Evolutionary conservation across 1,140 invertebrate genomes (phyloP), one percentile per base, ranked within the genome.

Genomic region (Aphaenogaster floridana): DNA sequence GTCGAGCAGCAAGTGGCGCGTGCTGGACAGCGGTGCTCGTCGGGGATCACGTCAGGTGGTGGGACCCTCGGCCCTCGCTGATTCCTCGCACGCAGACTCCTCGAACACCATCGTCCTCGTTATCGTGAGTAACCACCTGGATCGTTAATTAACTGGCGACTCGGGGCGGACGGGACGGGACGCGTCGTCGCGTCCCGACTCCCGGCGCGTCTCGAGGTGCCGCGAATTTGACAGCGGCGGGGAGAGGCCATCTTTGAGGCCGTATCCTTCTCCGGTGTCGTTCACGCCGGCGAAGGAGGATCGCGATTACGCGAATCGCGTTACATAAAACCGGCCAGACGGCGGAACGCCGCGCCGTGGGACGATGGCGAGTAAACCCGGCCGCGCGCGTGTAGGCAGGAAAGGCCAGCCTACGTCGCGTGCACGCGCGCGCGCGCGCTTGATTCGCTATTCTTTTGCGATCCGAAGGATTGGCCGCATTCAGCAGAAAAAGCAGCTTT

Each of bases 191-290:
- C 39, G 39, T 68, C 54, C 0, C 8, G 42, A 28, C 28, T 57
- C 39, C 39, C 74, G 74, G 17, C 15, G n/a, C 11, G 17, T 6
- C 9, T 2, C 8, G 7, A 39, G 7, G 13, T 52, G 39, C 45
- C 71, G 63, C 78, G 63, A 83, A 85, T 90, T 76, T 87, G 78
- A 87, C 59, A 88, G 15, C 77, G 80, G 48, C 45, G 48, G 4
- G 17, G 36, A 80, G 72, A 76, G 90, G 92, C 92, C 92, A 93
- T 93, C 89, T 93, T 93, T 91, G 86, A 81, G 74, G 68, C 54
- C 87, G 69, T n/a, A 2, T 50, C 45, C 63, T 61, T 54, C 54
- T 68, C 71, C 59, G 77, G 57, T 57, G 74, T 77, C 66, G 36
- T 76, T 91, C 59, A 78, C 57, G 76, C 90, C 91, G 88, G 91